Conservation (phyloP, 2,888 invertebrate genomes). For the Meliscaeva auricollis region DNA sequence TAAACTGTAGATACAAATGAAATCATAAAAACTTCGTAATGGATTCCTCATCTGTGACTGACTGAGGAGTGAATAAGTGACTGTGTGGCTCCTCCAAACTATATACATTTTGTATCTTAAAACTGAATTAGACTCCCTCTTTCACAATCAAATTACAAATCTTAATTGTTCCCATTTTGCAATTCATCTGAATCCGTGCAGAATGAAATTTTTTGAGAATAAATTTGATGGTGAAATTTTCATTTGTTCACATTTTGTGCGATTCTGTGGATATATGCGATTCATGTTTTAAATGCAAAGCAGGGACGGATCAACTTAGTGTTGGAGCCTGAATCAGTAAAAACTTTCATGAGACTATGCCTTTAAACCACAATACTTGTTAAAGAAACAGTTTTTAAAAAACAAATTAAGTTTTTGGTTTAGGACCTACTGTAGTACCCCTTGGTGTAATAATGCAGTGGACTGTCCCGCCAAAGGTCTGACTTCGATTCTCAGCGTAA, state of each 20-base stretch:
- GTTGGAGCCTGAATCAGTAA: not conserved
- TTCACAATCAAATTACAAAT: conserved; percentile 76
- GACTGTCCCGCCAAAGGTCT: too few species aligned
- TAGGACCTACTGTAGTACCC: too few species aligned
- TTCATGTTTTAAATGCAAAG: conserved; percentile 43
- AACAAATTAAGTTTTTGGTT: too few species aligned
- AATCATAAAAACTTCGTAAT: conserved; percentile 23
- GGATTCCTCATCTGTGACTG: conserved; percentile 55
- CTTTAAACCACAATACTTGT: too few species aligned
- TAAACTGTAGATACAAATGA: not conserved
- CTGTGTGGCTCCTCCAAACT: conserved; percentile 6
- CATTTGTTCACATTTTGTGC: conserved; percentile 60
- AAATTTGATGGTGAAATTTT: conserved; percentile 76
- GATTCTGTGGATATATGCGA: conserved; percentile 33
- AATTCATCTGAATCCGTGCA: conserved; percentile 74
- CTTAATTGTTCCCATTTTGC: conserved; percentile 77
- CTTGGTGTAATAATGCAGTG: too few species aligned
- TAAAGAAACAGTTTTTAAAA: too few species aligned
- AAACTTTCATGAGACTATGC: too few species aligned
- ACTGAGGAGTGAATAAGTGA: conserved; percentile 9
- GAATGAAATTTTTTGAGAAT: conserved; percentile 73
- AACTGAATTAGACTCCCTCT: conserved; percentile 53
- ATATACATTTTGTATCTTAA: too few species aligned
- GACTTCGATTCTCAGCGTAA: too few species aligned
- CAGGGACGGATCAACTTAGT: not conserved